Evolutionary conservation across 2,888 invertebrate genomes (phyloP), one percentile per base, ranked within the genome.

Genomic region (Agrochola circellaris): DNA sequence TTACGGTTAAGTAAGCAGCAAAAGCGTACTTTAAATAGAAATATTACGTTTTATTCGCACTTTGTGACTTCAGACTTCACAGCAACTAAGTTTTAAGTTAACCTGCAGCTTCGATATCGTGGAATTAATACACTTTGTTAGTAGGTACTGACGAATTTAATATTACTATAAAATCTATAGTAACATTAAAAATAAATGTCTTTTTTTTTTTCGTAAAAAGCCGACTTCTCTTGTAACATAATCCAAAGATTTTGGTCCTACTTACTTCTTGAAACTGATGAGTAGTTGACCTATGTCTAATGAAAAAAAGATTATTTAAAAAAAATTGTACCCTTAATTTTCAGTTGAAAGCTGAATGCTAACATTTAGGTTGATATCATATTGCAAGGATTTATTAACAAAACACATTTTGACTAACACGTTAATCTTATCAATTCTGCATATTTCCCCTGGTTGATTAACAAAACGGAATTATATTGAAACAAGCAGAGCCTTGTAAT

Each of bases 401-500:
- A n/a, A 64, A 68, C 20, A 51, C 0, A 48, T 48, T 42, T 66
- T 30, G 1, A 30, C 15, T 1, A 23, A 61, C 17, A 34, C 34
- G n/a, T 64, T 34, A 48, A 67, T n/a, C 48, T 34, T 74, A 71
- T 75, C 26, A 67, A 75, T 75, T 54, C 73, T 72, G 61, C 26
- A 69, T n/a, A 48, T 79, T 66, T 72, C 34, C 48, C 26, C 34
- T 66, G 9, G 73, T 75, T 82, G 73, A 77, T 83, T 79, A 84
- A 75, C 73, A 81, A 76, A 86, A 75, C 60, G 75, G 62, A 85
- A 84, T 82, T 81, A 82, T 82, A 83, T 77, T 84, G 77, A 83
- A 85, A 81, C 82, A 87, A 89, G 87, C 84, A 84, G 82, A 85
- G 87, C 87, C 86, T 89, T 87, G 86, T 82, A 85, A 89, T 88